Evolutionary conservation across 2,113 vertebrate species (phyloP).

Genomic region (Boulengeromyrus knoepffleri): DNA sequence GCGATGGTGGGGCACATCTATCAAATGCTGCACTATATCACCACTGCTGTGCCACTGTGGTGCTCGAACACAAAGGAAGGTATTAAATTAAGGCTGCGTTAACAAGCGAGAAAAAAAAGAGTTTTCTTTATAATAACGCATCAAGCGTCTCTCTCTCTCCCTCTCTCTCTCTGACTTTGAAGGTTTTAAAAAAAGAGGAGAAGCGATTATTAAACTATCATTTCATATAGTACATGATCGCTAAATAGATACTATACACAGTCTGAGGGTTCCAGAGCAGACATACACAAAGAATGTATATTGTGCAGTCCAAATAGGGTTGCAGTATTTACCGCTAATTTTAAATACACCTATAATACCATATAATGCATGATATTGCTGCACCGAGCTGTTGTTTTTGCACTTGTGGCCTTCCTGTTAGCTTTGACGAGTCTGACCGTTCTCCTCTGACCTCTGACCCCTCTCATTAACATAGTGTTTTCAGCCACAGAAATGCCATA

Average conservation of each 20-base stretch:
- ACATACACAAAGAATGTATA: background rate
- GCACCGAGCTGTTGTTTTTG: background rate
- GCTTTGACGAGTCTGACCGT: background rate
- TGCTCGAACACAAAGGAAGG: background rate
- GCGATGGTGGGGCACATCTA: background rate
- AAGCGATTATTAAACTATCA: background rate
- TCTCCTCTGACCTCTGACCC: background rate
- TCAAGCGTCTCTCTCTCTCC: background rate
- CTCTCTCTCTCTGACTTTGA: background rate
- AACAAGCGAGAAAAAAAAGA: background rate
- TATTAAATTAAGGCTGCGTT: background rate
- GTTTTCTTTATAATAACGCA: background rate
- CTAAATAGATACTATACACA: background rate
- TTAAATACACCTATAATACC: background rate
- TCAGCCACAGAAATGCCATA: background rate
- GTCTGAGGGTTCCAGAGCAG: background rate
- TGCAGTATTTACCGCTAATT: background rate
- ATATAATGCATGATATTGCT: background rate
- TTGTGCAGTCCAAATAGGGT: background rate
- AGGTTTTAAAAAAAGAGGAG: background rate
- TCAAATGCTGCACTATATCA: background rate
- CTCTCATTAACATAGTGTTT: background rate
- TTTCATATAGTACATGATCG: background rate
- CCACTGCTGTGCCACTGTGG: background rate
- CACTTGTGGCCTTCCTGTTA: background rate